Conservation (phyloP, 2,113 vertebrate species). For the Desmodus rotundus region DNA sequence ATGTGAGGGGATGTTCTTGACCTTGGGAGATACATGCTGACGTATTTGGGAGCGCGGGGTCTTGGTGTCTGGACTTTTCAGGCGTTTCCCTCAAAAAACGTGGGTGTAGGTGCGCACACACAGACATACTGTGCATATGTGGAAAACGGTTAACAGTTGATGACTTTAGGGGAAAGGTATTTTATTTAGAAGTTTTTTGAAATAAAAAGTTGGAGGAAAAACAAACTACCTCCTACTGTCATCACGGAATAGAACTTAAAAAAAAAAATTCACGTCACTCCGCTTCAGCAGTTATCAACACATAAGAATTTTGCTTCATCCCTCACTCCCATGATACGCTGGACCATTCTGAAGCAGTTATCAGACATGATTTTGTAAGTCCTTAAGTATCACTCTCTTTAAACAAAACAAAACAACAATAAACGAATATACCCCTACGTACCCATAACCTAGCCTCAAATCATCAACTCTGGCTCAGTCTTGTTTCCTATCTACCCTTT, state of each 20-base stretch:
- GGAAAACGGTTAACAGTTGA: neutral
- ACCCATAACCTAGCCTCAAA: neutral
- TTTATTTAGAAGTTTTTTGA: neutral
- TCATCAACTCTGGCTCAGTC: neutral
- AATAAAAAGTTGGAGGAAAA: neutral
- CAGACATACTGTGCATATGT: neutral
- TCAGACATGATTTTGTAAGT: neutral
- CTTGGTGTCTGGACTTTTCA: neutral
- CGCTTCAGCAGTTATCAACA: neutral
- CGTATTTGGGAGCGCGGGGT: neutral
- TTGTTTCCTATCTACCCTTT: neutral
- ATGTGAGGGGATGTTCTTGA: neutral
- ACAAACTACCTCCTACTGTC: neutral
- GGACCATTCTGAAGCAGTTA: neutral
- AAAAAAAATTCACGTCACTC: neutral
- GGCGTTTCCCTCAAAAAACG: neutral
- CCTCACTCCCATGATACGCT: neutral
- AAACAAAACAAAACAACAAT: neutral
- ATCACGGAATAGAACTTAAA: neutral
- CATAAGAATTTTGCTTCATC: neutral
- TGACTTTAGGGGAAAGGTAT: neutral
- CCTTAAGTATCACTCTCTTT: neutral
- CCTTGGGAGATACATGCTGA: neutral
- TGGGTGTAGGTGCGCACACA: neutral
- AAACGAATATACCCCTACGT: neutral